Evolutionary conservation across 2,797 vertebrate species (phyloP), one percentile per base, ranked within the genome.

Genomic region (Psittacula derbiana): DNA sequence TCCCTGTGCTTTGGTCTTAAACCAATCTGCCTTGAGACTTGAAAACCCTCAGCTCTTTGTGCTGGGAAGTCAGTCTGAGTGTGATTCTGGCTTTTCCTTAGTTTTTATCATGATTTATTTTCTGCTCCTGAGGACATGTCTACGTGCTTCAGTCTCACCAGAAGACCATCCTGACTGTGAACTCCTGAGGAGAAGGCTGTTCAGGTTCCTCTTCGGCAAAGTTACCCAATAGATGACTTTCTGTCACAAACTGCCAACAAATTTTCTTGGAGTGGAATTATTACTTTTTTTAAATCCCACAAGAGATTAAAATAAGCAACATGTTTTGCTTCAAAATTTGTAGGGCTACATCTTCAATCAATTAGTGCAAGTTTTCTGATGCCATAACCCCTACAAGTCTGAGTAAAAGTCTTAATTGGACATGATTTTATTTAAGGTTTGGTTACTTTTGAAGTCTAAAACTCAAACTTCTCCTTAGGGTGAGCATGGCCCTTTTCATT

Each of bases 231-330:
- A 47, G 66, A 50, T 87, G 60, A 28, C 25, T 80, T 90, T 89
- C 72, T 84, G 40, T 76, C 60, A 75, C 23, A 14, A 86, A 41
- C 40, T 88, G 62, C 24, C 43, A 84, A 31, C 21, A 79, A 91
- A 84, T 64, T 60, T 91, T 73, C 55, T 60, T 52, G 55, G 73
- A 93, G 58, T 18, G 66, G 76, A 60, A 40, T 66, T 58, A 25
- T 36, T 58, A 18, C 58, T n/a, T 46, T 61, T 40, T 4, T 3
- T 23, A 21, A 62, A 41, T 46, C 6, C 18, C 23, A 57, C 33
- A 65, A 78, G 18, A 90, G 66, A 86, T 75, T 80, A 92, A 95
- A 95, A 95, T 78, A 95, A 90, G 58, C 75, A 88, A 65, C 53
- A 62, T 31, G 33, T 65, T 89, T 91, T 87, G 52, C 66, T 95